Evolutionary conservation across 2,113 vertebrate genomes (phyloP), one percentile per base, ranked within the genome.

Genomic region (Urocynchramus pylzowi): DNA sequence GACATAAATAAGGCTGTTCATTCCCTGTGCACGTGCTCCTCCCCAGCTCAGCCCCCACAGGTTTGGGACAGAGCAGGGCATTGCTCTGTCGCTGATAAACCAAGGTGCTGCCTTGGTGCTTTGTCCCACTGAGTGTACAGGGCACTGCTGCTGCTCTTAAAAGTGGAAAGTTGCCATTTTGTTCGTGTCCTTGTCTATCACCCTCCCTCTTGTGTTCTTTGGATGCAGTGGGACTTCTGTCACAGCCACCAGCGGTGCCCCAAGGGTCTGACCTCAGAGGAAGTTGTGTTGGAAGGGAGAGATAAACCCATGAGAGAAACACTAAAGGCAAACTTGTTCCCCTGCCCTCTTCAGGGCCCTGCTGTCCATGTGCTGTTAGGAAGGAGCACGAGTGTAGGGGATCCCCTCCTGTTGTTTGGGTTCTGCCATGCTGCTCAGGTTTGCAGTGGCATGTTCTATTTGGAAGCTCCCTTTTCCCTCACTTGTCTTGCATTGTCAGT

Each of bases 21-120:
- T n/a, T 11, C 9, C 2, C 28, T 2, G 4, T 15, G 13, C 39
- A 3, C 1, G 3, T 60, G 14, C 4, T 33, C 10, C 30, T 57
- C 17, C 31, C 23, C 60, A 50, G 0, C 6, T 56, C 45, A 69
- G 53, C 12, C 41, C 47, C 4, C 0, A 0, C 8, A 26, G 20
- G 11, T 28, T 9, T 39, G 11, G 16, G 30, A 23, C 18, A 78
- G 67, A 49, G 24, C 1, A 2, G 6, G 8, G 5, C 39, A 15
- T 47, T 59, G 20, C 42, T 57, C 17, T 87, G 31, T 52, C 39
- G 2, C n/a, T 56, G 13, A 41, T 42, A 33, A 88, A 68, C n/a
- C 44, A 42, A 49, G 33, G 28, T 7, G 3, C 17, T 45, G n/a
- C 50, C 70, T 83, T 68, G 67, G 69, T 22, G 42, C 30, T 41